Percentiles rank a stretch among this genome's conserved stretches.
These are phyloP conservation scores for Apamea sordens DNA, from an alignment of 2,888 invertebrate genomes.

Conservation along the genomic window DNA sequence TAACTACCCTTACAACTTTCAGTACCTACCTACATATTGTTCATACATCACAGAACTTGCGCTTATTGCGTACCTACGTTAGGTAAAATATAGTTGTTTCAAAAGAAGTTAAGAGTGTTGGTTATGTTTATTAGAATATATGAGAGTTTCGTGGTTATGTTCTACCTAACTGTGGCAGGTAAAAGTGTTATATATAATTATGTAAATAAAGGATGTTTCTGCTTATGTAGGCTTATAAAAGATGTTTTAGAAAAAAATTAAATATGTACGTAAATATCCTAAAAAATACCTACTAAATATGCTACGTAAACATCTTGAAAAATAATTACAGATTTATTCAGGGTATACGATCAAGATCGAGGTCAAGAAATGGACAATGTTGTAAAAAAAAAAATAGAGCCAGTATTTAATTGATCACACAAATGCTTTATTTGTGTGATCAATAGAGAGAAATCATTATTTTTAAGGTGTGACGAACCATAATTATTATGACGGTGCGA, in stretches of 20 bases:
- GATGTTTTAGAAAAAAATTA: no score
- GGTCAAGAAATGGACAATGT: neutral
- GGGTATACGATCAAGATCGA: neutral
- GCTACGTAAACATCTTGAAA: neutral
- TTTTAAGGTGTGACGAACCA: neutral
- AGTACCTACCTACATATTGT: constrained; percentile 15
- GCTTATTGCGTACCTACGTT: constrained; percentile 47
- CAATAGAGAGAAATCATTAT: no score
- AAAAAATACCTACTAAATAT: neutral
- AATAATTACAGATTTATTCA: neutral
- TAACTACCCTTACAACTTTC: constrained; percentile 6
- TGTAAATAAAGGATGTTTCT: neutral
- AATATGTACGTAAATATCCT: neutral
- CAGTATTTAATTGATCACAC: neutral
- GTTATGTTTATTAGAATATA: constrained; percentile 55
- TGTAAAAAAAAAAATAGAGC: neutral
- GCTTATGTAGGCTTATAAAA: neutral
- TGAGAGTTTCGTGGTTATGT: constrained; percentile 41
- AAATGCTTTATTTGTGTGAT: no score
- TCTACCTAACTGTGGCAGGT: neutral
- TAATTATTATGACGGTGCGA: neutral
- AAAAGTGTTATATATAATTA: constrained; percentile 37
- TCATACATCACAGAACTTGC: constrained; percentile 41
- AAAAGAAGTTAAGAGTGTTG: constrained; percentile 50
- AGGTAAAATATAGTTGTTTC: constrained; percentile 62